phyloP scores from a whole-genome alignment of 2,888 invertebrate genomes.

The Pharmacophagus antenor region DNA sequence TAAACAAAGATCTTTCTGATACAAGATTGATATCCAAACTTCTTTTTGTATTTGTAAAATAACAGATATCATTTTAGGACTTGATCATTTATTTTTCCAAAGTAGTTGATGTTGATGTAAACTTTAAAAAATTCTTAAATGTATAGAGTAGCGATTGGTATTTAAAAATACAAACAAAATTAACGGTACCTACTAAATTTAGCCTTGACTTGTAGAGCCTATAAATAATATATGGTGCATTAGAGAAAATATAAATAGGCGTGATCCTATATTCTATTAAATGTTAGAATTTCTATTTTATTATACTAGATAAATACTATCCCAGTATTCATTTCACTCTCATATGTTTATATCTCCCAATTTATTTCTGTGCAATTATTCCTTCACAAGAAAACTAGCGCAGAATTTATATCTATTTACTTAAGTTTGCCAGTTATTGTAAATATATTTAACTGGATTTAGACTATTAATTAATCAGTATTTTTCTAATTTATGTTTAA shows the following conservation, averaged over 20 bases:
- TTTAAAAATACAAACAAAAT: conserved; percentile 43
- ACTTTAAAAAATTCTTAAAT: conserved; percentile 5
- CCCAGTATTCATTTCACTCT: conserved; percentile 28
- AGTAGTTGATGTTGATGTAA: background rate
- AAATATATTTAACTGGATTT: conserved; percentile 69
- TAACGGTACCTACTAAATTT: conserved; percentile 68
- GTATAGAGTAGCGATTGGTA: conserved; percentile 29
- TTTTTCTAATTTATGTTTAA: conserved; percentile 77
- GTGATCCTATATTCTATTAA: conserved; percentile 39
- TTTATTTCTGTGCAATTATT: conserved; percentile 38
- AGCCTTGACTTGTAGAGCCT: conserved; percentile 65
- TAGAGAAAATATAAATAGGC: conserved; percentile 44
- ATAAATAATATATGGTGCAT: conserved; percentile 58
- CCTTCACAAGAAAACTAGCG: conserved; percentile 22
- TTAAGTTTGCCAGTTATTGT: conserved; percentile 68
- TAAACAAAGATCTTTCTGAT: no score
- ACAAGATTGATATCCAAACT: no score
- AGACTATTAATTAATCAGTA: conserved; percentile 75
- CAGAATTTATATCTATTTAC: conserved; percentile 34
- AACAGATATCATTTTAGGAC: background rate
- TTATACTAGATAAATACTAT: conserved; percentile 22
- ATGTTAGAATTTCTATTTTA: conserved; percentile 39
- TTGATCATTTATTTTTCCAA: background rate
- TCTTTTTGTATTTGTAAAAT: no score
- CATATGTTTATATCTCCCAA: conserved; percentile 31